Percentiles rank a stretch among this genome's conserved stretches.
phyloP scores from a whole-genome alignment of 1,140 invertebrate genomes.

The Pomacea maculata region DNA sequence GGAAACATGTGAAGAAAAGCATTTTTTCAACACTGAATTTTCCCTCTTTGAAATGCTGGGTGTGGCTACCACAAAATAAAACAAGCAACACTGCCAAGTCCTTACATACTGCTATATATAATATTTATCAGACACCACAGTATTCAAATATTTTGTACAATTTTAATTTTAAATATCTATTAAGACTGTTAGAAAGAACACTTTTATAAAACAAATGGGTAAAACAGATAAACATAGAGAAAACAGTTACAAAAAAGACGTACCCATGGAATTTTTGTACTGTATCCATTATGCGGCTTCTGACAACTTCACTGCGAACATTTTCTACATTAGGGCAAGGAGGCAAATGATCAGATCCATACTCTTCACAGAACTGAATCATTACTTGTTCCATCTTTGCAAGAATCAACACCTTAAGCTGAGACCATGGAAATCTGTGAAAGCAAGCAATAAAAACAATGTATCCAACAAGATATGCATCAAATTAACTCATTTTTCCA shows the following conservation, averaged over 20 bases:
- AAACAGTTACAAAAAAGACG: neutral
- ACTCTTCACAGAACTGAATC: slow-evolving; percentile 84
- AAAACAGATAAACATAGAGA: neutral
- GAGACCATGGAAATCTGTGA: slow-evolving; percentile 83
- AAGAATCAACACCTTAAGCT: slow-evolving; percentile 85
- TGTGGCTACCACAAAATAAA: neutral
- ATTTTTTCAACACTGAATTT: too few relatives aligned
- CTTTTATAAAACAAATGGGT: neutral
- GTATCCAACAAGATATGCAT: slow-evolving; percentile 11
- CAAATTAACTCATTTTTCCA: neutral
- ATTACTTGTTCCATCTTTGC: slow-evolving; percentile 88
- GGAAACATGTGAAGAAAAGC: too few relatives aligned
- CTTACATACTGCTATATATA: neutral
- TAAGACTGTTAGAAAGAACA: neutral
- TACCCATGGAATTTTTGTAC: slow-evolving; percentile 75
- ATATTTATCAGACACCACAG: neutral
- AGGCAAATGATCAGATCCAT: slow-evolving; percentile 78
- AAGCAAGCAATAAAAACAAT: slow-evolving; percentile 22
- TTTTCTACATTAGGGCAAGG: slow-evolving; percentile 89
- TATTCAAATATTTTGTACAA: neutral
- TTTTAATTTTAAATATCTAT: neutral
- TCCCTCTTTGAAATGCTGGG: too few relatives aligned
- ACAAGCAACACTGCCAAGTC: neutral
- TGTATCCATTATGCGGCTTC: slow-evolving; percentile 82
- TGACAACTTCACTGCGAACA: slow-evolving; percentile 91